phyloP scores from a whole-genome alignment of 2,113 vertebrate species.

The Pipa parva region DNA sequence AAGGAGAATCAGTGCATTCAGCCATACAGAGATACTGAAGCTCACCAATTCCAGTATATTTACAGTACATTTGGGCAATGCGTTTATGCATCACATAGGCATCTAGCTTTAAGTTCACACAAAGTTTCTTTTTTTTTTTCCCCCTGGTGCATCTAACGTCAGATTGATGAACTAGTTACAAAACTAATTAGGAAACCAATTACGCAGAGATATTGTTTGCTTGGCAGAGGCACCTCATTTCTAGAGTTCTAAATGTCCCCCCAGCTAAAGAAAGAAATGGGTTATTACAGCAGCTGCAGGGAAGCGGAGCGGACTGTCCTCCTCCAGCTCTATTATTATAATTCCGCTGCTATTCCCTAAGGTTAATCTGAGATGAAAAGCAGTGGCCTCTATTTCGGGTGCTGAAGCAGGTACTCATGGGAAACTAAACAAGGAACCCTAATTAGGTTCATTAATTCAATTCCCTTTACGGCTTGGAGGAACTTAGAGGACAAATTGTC shows the following conservation, averaged over 20 bases:
- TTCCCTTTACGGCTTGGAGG: background rate
- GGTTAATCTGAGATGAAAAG: conserved; percentile 5
- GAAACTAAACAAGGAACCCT: background rate
- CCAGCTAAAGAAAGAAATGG: conserved; percentile 7
- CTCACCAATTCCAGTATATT: background rate
- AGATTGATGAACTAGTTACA: conserved; percentile 24
- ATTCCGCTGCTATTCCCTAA: conserved; percentile 2
- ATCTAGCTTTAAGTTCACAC: background rate
- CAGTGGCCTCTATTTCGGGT: conserved; percentile 22
- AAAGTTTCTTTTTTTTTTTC: conserved; percentile 4
- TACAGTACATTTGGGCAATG: conserved; percentile 1
- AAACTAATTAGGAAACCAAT: conserved; percentile 19
- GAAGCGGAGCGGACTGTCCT: background rate
- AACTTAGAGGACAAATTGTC: conserved; percentile 1
- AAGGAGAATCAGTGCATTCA: background rate
- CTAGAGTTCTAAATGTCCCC: background rate
- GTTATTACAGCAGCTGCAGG: background rate
- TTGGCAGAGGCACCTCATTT: background rate
- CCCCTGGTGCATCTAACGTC: conserved; percentile 2
- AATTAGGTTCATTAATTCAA: conserved; percentile 33
- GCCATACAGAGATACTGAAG: background rate
- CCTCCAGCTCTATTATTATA: conserved; percentile 11
- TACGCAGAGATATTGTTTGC: background rate
- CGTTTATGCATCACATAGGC: background rate
- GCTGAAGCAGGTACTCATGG: background rate